Conservation (phyloP, 2,888 invertebrate genomes). For the Dicranocentrus wangi region DNA sequence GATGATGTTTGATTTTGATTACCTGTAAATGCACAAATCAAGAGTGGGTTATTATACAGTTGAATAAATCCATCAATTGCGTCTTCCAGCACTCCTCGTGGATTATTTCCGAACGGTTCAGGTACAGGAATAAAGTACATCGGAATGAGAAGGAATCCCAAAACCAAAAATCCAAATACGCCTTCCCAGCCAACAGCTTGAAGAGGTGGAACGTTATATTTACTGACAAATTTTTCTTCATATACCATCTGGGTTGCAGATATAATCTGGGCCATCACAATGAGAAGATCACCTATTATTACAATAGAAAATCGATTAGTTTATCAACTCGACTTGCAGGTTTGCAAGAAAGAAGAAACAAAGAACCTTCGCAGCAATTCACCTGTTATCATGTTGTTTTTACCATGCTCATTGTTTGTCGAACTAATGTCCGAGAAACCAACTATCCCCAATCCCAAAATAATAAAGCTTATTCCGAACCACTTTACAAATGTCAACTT, state of each 20-base stretch:
- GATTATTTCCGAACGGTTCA: constrained; percentile 84
- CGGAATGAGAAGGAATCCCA: constrained; percentile 81
- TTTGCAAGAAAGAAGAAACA: neutral
- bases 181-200: constrained; percentile 97
- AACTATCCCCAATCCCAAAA: constrained; percentile 83
- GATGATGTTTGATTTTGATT: constrained; percentile 73
- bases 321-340: no score
- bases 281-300: constrained; percentile 78
- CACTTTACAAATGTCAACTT: constrained; percentile 82
- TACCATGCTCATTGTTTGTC: constrained; percentile 57
- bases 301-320: no score
- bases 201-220: constrained; percentile 87
- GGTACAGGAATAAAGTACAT: constrained; percentile 88
- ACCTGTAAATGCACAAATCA: constrained; percentile 82
- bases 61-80: constrained; percentile 88
- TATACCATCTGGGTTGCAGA: constrained; percentile 92
- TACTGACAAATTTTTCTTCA: constrained; percentile 91
- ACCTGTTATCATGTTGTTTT: constrained; percentile 71
- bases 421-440: constrained; percentile 81
- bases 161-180: constrained; percentile 82
- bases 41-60: constrained; percentile 80
- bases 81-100: constrained; percentile 87
- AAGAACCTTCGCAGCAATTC: no score
- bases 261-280: constrained; percentile 82
- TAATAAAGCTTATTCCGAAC: constrained; percentile 84